phyloP scores from a whole-genome alignment of 1,140 invertebrate genomes.

The Hyles euphorbiae region DNA sequence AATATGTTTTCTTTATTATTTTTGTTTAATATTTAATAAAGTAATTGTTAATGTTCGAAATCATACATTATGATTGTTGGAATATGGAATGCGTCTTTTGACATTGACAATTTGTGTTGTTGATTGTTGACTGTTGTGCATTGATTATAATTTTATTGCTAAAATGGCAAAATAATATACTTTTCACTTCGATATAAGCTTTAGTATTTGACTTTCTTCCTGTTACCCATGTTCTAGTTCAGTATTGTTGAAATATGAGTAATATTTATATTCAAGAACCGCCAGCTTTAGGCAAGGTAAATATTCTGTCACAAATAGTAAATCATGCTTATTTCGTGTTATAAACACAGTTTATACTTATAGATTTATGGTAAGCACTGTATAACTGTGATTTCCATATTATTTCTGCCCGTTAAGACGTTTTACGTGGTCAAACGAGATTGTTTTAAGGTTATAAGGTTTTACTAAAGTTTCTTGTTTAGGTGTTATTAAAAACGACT shows the following conservation, averaged over 20 bases:
- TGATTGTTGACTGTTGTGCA: too few species aligned
- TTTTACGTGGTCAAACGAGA: background rate
- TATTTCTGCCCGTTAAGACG: background rate
- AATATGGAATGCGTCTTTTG: too few species aligned
- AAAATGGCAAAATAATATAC: too few species aligned
- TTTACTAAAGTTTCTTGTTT: conserved; percentile 18
- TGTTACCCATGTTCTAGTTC: too few species aligned
- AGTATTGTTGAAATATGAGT: conserved; percentile 45
- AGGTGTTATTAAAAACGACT: conserved; percentile 94
- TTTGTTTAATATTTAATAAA: too few species aligned
- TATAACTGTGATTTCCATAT: background rate
- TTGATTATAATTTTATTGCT: too few species aligned
- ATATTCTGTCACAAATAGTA: conserved; percentile 9
- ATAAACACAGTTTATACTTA: background rate
- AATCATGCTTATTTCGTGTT: background rate
- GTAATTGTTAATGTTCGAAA: too few species aligned
- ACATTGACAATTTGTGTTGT: too few species aligned
- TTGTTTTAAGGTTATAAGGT: background rate
- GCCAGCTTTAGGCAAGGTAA: conserved; percentile 93
- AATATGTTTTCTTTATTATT: too few species aligned
- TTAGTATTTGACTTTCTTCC: too few species aligned
- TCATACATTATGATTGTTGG: too few species aligned
- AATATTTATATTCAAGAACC: conserved; percentile 97
- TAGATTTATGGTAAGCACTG: background rate
- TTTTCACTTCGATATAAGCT: too few species aligned